Conservation (phyloP, 1,140 invertebrate genomes). For the Drosophila murphyi region DNA sequence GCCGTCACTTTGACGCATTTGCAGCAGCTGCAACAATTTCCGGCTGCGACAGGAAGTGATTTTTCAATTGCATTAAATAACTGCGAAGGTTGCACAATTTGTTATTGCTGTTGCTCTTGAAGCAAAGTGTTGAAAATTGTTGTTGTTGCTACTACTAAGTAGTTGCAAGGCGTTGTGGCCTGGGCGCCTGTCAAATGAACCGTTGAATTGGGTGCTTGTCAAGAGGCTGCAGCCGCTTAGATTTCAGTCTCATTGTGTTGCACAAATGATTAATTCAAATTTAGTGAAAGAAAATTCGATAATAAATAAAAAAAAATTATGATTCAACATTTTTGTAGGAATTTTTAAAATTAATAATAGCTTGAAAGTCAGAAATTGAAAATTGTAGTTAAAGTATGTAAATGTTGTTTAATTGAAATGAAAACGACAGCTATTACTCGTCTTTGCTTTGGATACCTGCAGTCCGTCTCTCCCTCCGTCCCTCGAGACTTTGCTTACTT, state of each 20-base stretch:
- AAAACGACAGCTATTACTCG: no score
- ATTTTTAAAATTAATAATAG: not conserved
- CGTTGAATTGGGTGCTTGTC: constrained; percentile 17
- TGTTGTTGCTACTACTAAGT: not conserved
- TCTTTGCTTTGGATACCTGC: no score
- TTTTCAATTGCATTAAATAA: constrained; percentile 32
- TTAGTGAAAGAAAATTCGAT: no score
- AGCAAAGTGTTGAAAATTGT: not conserved
- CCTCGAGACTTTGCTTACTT: no score
- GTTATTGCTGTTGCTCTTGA: not conserved
- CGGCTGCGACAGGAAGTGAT: constrained; percentile 44
- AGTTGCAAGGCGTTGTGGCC: constrained; percentile 6
- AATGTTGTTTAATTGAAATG: no score
- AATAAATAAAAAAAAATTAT: no score
- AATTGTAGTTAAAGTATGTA: no score
- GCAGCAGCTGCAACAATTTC: constrained; percentile 34
- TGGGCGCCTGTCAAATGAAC: constrained; percentile 29
- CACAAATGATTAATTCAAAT: not conserved
- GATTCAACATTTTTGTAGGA: no score
- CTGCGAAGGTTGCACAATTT: constrained; percentile 29
- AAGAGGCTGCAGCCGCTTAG: constrained; percentile 1
- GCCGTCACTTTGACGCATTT: constrained; percentile 31
- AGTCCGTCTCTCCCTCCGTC: no score
- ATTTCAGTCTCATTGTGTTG: constrained; percentile 1
- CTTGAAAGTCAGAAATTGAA: no score